phyloP scores from a whole-genome alignment of 92 coral and sea anemone genomes.

The Palythoa heliodiscus region DNA sequence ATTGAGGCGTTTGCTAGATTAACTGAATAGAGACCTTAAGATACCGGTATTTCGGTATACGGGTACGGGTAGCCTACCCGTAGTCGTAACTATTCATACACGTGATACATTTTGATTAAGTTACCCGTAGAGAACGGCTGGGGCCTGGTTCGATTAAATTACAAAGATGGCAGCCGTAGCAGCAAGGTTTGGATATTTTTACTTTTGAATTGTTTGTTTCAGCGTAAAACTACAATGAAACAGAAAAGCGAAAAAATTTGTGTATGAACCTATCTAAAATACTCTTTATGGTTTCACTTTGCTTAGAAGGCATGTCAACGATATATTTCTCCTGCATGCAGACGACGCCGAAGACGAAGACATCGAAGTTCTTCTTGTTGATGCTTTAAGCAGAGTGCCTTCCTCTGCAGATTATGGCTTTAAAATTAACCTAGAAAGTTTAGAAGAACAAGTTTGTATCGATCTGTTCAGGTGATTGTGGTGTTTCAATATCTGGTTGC shows the following conservation, averaged over 20 bases:
- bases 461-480: conserved; percentile 56
- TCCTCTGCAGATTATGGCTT: conserved; percentile 43
- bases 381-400: conserved; percentile 51
- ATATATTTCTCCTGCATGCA: conserved; percentile 50
- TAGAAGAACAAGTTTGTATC: conserved; percentile 62
- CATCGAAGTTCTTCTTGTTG: conserved; percentile 53
- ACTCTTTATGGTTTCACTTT: conserved; percentile 30
- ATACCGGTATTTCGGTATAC: conserved; percentile 27
- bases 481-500: conserved; percentile 17
- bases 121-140: conserved; percentile 16
- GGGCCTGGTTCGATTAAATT: conserved; percentile 8
- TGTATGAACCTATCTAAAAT: conserved; percentile 4
- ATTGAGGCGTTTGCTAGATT: too few relatives aligned
- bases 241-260: not conserved
- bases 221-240: not conserved
- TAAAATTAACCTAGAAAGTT: conserved; percentile 52
- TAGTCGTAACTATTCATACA: not conserved
- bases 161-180: conserved; percentile 17
- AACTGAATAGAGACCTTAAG: conserved; percentile 40
- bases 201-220: not conserved
- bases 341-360: conserved; percentile 52
- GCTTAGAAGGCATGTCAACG: conserved; percentile 47
- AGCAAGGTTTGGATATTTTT: conserved; percentile 19
- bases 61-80: conserved; percentile 26
- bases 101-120: conserved; percentile 6